These are phyloP conservation scores for Coturnix japonica DNA, from an alignment of 2,113 vertebrate genomes.

Conservation along the genomic window DNA sequence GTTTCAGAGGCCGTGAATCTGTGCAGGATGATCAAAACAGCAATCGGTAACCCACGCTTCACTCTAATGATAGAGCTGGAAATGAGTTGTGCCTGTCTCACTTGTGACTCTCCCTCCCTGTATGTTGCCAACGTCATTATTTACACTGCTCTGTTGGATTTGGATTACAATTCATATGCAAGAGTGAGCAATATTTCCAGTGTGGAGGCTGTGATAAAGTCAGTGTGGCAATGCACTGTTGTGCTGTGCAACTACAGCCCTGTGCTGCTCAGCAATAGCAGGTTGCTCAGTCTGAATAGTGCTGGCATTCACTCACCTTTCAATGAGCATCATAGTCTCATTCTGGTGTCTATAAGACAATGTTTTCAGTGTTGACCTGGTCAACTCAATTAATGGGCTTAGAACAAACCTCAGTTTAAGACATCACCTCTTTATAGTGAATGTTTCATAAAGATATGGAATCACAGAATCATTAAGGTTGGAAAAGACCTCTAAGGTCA, in stretches of 20 bases:
- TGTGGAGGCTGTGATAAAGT: neutral
- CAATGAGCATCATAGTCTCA: neutral
- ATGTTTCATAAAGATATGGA: neutral
- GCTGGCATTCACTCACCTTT: neutral
- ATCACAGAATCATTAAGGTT: too few relatives aligned
- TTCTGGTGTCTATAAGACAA: neutral
- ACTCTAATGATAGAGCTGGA: neutral
- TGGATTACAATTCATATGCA: neutral
- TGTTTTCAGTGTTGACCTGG: neutral
- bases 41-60: neutral
- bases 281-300: neutral
- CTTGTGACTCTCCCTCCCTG: neutral
- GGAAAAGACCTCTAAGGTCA: too few relatives aligned
- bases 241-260: neutral
- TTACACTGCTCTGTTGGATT: neutral
- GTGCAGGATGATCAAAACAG: accelerated
- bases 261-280: neutral
- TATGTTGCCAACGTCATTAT: neutral
- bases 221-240: neutral
- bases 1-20: neutral
- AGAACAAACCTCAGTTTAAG: neutral
- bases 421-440: neutral
- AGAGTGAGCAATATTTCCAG: neutral
- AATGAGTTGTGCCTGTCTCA: neutral
- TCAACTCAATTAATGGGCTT: neutral